Evolutionary conservation across 1,140 invertebrate genomes (phyloP).

Genomic region (Nasonia longicornis): DNA sequence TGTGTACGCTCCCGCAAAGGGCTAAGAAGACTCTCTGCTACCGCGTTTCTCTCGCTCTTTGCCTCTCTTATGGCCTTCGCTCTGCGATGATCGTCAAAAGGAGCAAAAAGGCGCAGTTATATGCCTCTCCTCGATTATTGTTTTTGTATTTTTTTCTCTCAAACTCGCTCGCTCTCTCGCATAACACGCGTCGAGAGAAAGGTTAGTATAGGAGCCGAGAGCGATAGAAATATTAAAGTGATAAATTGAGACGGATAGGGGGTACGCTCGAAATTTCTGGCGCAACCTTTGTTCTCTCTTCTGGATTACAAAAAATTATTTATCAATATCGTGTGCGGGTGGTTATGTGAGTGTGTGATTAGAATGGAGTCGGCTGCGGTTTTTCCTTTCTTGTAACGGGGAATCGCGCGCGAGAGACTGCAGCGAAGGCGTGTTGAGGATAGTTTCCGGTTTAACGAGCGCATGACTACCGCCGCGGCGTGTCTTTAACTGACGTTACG

Average conservation of each 20-base stretch:
- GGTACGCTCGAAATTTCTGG: background rate
- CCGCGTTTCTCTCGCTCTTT: background rate
- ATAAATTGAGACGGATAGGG: conserved; percentile 16
- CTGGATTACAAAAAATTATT: background rate
- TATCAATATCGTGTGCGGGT: background rate
- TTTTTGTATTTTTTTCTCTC: background rate
- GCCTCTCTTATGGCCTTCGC: background rate
- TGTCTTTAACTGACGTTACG: background rate
- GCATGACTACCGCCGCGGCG: too few species aligned
- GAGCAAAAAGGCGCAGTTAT: conserved; percentile 1
- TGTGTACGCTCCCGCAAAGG: background rate
- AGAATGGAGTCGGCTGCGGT: background rate
- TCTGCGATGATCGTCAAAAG: background rate
- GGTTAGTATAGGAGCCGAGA: background rate
- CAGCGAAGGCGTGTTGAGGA: background rate
- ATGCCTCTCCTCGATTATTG: background rate
- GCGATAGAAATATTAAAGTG: background rate
- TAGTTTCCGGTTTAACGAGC: conserved; percentile 2
- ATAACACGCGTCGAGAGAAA: background rate
- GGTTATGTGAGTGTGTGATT: background rate
- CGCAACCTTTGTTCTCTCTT: too few species aligned
- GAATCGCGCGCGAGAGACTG: background rate
- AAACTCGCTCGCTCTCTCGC: background rate
- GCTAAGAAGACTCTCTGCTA: background rate
- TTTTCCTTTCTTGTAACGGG: background rate